These are phyloP conservation scores for Ptilodon capucinus DNA, from an alignment of 2,888 invertebrate genomes.

Conservation along the genomic window DNA sequence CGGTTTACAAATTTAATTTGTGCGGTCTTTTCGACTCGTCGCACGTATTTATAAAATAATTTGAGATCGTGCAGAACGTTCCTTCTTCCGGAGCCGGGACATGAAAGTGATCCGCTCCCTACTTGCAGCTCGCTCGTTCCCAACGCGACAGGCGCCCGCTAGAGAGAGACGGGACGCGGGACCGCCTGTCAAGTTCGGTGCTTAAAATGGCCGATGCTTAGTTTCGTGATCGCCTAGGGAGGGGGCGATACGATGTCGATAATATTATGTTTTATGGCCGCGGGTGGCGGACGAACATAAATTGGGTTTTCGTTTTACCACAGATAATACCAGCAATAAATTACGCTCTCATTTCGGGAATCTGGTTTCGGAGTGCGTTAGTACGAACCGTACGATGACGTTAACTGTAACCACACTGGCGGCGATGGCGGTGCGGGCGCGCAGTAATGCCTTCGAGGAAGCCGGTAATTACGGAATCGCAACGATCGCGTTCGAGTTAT, in stretches of 20 bases:
- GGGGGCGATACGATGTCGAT: slow-evolving; percentile 75
- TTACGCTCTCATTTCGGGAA: slow-evolving; percentile 67
- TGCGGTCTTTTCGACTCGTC: slow-evolving; percentile 7
- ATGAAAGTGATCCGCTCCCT: slow-evolving; percentile 66
- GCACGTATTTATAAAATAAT: slow-evolving; percentile 41
- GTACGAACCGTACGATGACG: slow-evolving; percentile 28
- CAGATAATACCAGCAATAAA: slow-evolving; percentile 72
- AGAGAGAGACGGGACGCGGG: slow-evolving; percentile 30
- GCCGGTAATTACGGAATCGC: slow-evolving; percentile 51
- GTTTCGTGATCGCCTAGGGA: slow-evolving; percentile 81
- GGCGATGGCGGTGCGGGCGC: slow-evolving; percentile 7
- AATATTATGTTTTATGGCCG: slow-evolving; percentile 78
- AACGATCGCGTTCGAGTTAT: slow-evolving; percentile 52
- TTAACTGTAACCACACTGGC: slow-evolving; percentile 31
- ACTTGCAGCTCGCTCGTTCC: slow-evolving; percentile 42
- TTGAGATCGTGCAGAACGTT: slow-evolving; percentile 63
- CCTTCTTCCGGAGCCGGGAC: slow-evolving; percentile 57
- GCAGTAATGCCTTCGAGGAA: slow-evolving; percentile 49
- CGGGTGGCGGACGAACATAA: slow-evolving; percentile 68
- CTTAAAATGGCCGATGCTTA: slow-evolving; percentile 78
- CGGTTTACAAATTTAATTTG: slow-evolving; percentile 1
- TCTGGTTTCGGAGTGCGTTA: slow-evolving; percentile 51
- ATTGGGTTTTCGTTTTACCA: slow-evolving; percentile 78
- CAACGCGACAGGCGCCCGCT: slow-evolving; percentile 9
- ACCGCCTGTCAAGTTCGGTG: slow-evolving; percentile 69